Evolutionary conservation across 2,888 invertebrate genomes (phyloP).

Genomic region (Tipula vernalis): DNA sequence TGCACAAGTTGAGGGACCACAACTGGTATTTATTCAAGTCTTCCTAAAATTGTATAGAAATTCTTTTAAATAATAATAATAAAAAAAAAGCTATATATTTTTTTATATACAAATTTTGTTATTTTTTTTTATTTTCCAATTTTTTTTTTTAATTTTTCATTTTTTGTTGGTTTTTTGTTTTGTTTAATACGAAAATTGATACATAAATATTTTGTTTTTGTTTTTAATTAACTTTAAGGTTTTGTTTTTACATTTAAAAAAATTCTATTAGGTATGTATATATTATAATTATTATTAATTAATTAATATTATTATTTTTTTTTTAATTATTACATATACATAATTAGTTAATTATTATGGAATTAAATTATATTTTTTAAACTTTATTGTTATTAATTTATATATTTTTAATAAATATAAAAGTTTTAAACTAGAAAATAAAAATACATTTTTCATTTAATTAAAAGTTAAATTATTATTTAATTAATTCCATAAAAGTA

Average conservation of each 20-base stretch:
- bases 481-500: background rate
- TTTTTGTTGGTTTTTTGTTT: background rate
- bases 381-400: background rate
- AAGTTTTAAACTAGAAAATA: background rate
- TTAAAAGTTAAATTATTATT: background rate
- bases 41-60: background rate
- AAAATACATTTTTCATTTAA: background rate
- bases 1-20: background rate
- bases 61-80: background rate
- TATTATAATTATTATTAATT: background rate
- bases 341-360: background rate
- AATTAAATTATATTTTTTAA: background rate
- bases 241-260: background rate
- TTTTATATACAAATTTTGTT: constrained; percentile 4
- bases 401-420: background rate
- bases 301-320: background rate
- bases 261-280: background rate
- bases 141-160: background rate
- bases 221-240: background rate
- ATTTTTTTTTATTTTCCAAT: background rate
- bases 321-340: background rate
- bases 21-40: background rate
- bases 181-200: background rate
- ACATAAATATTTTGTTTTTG: background rate
- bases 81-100: background rate